These are phyloP conservation scores for Dendroctonus ponderosae DNA, from an alignment of 1,140 invertebrate species.

Conservation along the genomic window DNA sequence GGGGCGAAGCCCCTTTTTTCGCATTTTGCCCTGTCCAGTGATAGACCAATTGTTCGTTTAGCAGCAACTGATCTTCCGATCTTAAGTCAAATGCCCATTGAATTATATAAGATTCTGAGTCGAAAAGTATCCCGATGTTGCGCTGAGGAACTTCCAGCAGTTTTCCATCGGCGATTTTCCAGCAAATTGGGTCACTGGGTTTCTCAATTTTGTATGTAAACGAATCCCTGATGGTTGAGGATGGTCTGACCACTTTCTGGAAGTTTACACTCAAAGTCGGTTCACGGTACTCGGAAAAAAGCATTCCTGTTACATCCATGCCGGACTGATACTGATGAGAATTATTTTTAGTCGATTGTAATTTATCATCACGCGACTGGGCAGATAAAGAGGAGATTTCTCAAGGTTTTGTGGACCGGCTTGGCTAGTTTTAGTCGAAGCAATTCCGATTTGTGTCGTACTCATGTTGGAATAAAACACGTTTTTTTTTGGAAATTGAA, in stretches of 20 bases:
- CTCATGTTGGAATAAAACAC: too few relatives aligned
- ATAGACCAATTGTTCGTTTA: constrained; percentile 29
- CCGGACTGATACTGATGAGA: too few relatives aligned
- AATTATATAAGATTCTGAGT: constrained; percentile 32
- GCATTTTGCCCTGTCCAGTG: constrained; percentile 38
- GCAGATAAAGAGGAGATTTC: too few relatives aligned
- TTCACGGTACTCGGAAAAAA: constrained; percentile 12
- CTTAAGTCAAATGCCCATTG: constrained; percentile 36
- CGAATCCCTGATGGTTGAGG: not conserved
- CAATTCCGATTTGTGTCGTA: too few relatives aligned
- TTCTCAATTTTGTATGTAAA: constrained; percentile 22
- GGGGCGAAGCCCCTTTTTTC: constrained; percentile 33
- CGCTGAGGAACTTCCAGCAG: constrained; percentile 17
- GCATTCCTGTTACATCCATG: constrained; percentile 13
- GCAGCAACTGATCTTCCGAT: constrained; percentile 11
- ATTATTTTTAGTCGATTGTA: too few relatives aligned
- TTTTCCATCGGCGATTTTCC: constrained; percentile 31
- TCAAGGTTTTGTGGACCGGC: too few relatives aligned
- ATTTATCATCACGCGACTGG: too few relatives aligned
- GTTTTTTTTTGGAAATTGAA: too few relatives aligned
- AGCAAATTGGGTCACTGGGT: constrained; percentile 28
- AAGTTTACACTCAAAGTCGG: constrained; percentile 22
- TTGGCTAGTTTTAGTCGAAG: too few relatives aligned
- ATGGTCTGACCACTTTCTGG: constrained; percentile 15
- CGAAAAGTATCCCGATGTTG: constrained; percentile 26